Percentiles rank a stretch among this genome's conserved stretches.
phyloP scores from a whole-genome alignment of 2,888 invertebrate species.

The Amblyjoppa fuscipennis region DNA sequence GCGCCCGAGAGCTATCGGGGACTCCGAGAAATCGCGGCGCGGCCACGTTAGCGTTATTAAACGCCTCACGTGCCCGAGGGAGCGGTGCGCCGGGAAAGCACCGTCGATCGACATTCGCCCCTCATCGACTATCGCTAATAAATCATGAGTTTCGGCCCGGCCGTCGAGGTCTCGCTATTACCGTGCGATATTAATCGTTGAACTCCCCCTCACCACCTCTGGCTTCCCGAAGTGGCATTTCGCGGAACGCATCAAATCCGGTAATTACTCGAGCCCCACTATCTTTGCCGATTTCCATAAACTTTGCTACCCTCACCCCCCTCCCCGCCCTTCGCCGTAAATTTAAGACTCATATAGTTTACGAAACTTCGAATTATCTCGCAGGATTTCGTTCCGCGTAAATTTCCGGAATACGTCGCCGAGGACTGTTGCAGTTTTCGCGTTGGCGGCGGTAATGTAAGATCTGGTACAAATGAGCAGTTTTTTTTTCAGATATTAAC shows the following conservation, averaged over 20 bases:
- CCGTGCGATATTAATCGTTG: not conserved
- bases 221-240: not conserved
- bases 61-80: slow-evolving; percentile 41
- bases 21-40: not conserved
- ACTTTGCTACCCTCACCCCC: too few species aligned
- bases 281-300: not conserved
- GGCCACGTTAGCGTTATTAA: slow-evolving; percentile 70
- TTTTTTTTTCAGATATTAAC: too few species aligned
- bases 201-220: not conserved
- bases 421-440: not conserved
- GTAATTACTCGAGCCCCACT: slow-evolving; percentile 20
- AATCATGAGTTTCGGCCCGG: not conserved
- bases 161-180: not conserved
- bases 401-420: not conserved
- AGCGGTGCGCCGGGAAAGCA: slow-evolving; percentile 13
- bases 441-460: slow-evolving; percentile 24
- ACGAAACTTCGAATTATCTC: not conserved
- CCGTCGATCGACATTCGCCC: slow-evolving; percentile 50
- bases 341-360: not conserved
- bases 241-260: slow-evolving; percentile 21
- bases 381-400: not conserved
- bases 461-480: not conserved
- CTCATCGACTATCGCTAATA: slow-evolving; percentile 47
- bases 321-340: not conserved
- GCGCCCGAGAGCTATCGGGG: not conserved